Evolutionary conservation across 2,113 vertebrate genomes (phyloP).

Genomic region (Callionymus lyra): DNA sequence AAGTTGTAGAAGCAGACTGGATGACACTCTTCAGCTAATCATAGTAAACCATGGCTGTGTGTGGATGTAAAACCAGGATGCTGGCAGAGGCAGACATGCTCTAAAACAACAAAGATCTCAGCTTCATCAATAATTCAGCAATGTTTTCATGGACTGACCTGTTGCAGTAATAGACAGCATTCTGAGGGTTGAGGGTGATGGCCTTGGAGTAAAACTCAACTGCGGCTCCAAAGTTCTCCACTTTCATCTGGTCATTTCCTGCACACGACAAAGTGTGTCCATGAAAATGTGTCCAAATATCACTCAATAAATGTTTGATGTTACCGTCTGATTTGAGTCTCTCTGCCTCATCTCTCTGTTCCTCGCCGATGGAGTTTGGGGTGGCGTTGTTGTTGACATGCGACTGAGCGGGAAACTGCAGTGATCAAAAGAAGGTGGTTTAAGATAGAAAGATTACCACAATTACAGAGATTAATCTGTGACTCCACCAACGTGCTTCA

Average conservation of each 20-base stretch:
- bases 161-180: slow-evolving; percentile 96
- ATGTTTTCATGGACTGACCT: slow-evolving; percentile 59
- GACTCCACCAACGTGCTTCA: slow-evolving; percentile 15
- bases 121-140: not conserved
- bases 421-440: not conserved
- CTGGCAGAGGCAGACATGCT: too few relatives aligned
- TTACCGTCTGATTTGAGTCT: slow-evolving; percentile 85
- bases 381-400: slow-evolving; percentile 54
- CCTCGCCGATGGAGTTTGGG: slow-evolving; percentile 63
- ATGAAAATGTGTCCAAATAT: not conserved
- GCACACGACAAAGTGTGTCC: not conserved
- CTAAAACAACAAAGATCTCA: too few relatives aligned
- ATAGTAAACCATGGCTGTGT: too few relatives aligned
- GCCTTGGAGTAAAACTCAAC: slow-evolving; percentile 88
- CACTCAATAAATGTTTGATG: not conserved
- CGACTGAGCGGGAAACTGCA: slow-evolving; percentile 51
- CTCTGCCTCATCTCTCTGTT: slow-evolving; percentile 80
- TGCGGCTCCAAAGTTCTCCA: slow-evolving; percentile 83
- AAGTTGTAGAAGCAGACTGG: too few relatives aligned
- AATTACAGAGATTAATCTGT: not conserved
- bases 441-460: not conserved
- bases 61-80: too few relatives aligned
- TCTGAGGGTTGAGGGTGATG: slow-evolving; percentile 83
- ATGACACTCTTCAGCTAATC: too few relatives aligned
- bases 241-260: slow-evolving; percentile 97